A percentile compares a stretch with the other conserved stretches of the same genome.
Conservation (phyloP, 2,797 vertebrate species). For the Myotis daubentonii region DNA sequence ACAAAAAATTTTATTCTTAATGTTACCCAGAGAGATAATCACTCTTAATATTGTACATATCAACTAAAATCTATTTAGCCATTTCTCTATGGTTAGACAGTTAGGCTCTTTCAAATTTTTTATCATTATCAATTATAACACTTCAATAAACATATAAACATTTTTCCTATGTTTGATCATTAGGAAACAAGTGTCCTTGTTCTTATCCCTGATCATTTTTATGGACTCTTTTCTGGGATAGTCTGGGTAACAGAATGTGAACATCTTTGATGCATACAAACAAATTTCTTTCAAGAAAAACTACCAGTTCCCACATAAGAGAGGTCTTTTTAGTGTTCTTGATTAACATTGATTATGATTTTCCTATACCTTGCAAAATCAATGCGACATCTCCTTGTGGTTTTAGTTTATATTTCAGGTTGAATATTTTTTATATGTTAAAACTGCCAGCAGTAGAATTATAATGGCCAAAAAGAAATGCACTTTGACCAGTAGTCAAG, state of each 20-base stretch:
- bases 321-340: background rate
- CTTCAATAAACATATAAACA: slow-evolving; percentile 3
- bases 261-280: background rate
- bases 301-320: background rate
- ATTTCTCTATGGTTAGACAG: background rate
- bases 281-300: slow-evolving; percentile 13
- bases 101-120: background rate
- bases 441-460: background rate
- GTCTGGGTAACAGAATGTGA: background rate
- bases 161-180: background rate
- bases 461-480: slow-evolving; percentile 21
- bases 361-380: slow-evolving; percentile 5
- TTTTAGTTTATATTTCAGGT: slow-evolving; percentile 22
- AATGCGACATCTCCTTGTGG: background rate
- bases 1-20: background rate
- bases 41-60: background rate
- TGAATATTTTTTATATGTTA: background rate
- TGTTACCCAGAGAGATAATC: background rate
- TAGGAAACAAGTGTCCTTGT: slow-evolving; percentile 38
- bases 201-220: background rate
- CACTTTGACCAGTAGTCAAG: background rate
- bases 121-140: slow-evolving; percentile 5
- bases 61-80: slow-evolving; percentile 3
- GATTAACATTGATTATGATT: background rate
- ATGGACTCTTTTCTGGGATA: background rate